phyloP scores from a whole-genome alignment of 2,797 vertebrate genomes.

The Poeciliopsis paucimaculata region DNA sequence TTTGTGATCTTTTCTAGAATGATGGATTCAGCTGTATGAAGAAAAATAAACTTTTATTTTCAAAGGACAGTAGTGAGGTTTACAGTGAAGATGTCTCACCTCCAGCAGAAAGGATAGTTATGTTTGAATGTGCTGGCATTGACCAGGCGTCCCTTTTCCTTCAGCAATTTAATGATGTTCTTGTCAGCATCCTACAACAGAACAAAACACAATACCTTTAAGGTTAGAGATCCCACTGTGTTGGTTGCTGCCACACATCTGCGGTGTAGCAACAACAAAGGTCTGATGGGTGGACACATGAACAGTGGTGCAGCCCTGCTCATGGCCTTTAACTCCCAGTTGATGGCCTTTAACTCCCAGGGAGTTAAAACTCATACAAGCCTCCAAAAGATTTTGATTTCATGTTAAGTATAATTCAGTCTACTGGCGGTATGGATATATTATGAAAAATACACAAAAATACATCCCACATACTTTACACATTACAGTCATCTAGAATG shows the following conservation, averaged over 20 bases:
- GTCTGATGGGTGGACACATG: not conserved
- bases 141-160: slow-evolving; percentile 90
- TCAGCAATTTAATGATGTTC: slow-evolving; percentile 91
- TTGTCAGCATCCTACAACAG: slow-evolving; percentile 92
- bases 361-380: not conserved
- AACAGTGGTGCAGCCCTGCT: too few relatives aligned
- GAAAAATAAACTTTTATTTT: slow-evolving; percentile 6
- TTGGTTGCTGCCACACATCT: not conserved
- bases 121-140: slow-evolving; percentile 86
- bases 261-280: not conserved
- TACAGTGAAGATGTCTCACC: slow-evolving; percentile 78
- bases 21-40: not conserved
- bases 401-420: not conserved
- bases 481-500: too few relatives aligned
- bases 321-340: too few relatives aligned
- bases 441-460: too few relatives aligned
- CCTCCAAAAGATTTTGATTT: not conserved
- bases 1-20: slow-evolving; percentile 8
- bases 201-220: not conserved
- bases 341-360: too few relatives aligned
- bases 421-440: not conserved
- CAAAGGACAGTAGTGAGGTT: not conserved
- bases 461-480: not conserved
- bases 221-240: not conserved
- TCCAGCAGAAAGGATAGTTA: slow-evolving; percentile 99